Evolutionary conservation across 53 echinoderm and acorn worm genomes (phyloP).

Genomic region (Stichopus horrens): DNA sequence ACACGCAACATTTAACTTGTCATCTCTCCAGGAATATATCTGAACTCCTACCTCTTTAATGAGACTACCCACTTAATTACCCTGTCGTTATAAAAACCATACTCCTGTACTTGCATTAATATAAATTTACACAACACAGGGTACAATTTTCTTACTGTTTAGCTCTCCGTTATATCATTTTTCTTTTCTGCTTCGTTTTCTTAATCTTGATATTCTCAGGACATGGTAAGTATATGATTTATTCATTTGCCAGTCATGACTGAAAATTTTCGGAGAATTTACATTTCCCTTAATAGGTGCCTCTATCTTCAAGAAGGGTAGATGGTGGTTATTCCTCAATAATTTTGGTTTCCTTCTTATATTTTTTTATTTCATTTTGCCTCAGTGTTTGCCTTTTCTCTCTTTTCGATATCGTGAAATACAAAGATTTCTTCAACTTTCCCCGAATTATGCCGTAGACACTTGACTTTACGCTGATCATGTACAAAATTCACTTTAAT

Average conservation of each 20-base stretch:
- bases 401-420: not conserved
- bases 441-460: not conserved
- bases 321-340: not conserved
- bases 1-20: no score
- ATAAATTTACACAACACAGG: no score
- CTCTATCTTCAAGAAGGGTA: not conserved
- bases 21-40: no score
- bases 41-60: no score
- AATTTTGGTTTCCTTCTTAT: not conserved
- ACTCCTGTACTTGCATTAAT: no score
- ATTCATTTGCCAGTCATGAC: not conserved
- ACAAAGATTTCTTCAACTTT: not conserved
- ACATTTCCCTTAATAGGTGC: not conserved
- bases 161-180: no score
- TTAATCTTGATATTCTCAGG: no score
- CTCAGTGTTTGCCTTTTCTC: not conserved
- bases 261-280: not conserved
- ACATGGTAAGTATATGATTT: no score
- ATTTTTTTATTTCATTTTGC: not conserved
- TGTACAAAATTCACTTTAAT: slow-evolving; percentile 1
- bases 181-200: no score
- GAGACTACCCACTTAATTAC: no score
- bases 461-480: slow-evolving; percentile 10
- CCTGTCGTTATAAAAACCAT: no score
- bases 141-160: no score